Base-by-base conservation (phyloP, 2,113 vertebrate species). In the Pachycephala philippinensis region DNA sequence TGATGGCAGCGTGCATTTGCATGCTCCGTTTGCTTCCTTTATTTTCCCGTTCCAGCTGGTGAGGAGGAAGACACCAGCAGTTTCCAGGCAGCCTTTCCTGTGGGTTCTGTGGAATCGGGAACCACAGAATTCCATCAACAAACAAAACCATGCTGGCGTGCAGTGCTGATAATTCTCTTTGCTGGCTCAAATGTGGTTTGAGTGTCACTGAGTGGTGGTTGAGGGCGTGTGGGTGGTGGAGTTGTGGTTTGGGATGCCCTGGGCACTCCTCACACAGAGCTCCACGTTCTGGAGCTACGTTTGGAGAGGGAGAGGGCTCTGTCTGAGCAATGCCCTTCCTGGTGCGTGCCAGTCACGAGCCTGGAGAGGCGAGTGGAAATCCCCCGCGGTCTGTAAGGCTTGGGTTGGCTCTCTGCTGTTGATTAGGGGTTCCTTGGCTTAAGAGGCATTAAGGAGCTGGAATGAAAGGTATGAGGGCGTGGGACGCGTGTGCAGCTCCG, bases 401-500 rank as follows among this genome's bases (percentile, higher is more conserved):
- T 4, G 57, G 42, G 8, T 18, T 37, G 53, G 54, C 63, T 75
- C 94, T 61, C 19, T 3, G 4, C 0, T 47, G 49, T 13, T 95
- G 90, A 96, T 94, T 78, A 95, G 66, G 42, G 84, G 50, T 91
- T 95, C 64, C n/a, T 68, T 10, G 27, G 84, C 81, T 90, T 33
- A 21, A 39, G 64, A 90, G 91, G 91, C 70, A 45, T 80, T 92
- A 65, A 56, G 91, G 8, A 65, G 88, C 72, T 96, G 96, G 96
- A 95, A 96, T 96, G 94, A 85, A 56, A 80, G 93, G 91, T 83
- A 90, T 97, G 94, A 89, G 91, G 92, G 92, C 1, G 76, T 96
- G 93, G 90, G 83, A 22, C 1, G 6, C 3, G 11, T 13, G 60
- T 30, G 66, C 47, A 59, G 81, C 71, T 45, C 83, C 59, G 14